These are phyloP conservation scores for Micronycteris hirsuta DNA, from an alignment of 2,113 vertebrate species.

Conservation along the genomic window DNA sequence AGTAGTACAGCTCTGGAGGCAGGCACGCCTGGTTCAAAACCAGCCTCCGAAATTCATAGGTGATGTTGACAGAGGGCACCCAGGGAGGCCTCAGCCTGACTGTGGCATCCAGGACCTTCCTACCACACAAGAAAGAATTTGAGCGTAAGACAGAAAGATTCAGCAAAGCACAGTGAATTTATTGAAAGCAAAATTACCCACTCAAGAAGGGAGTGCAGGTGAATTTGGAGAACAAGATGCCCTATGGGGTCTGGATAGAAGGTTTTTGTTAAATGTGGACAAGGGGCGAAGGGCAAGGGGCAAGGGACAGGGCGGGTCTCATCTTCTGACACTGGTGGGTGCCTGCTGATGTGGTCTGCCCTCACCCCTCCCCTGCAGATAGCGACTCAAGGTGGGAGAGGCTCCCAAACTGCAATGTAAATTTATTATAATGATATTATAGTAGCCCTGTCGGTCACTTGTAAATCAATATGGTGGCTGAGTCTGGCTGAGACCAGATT, in stretches of 20 bases:
- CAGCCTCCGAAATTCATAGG: neutral
- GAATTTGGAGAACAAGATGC: neutral
- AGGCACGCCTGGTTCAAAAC: neutral
- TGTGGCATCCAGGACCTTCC: neutral
- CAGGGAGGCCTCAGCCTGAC: neutral
- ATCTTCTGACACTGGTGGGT: neutral
- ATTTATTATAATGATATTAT: neutral
- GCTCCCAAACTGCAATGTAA: neutral
- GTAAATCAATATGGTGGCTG: neutral
- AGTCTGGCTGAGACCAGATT: neutral
- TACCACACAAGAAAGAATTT: neutral
- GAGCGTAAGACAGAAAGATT: neutral
- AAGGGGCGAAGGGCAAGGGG: neutral
- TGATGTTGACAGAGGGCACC: neutral
- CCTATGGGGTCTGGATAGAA: neutral
- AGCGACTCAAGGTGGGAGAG: neutral
- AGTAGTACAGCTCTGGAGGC: too few species aligned
- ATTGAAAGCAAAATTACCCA: neutral
- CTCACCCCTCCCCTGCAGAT: neutral
- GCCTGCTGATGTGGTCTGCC: neutral
- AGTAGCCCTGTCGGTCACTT: neutral
- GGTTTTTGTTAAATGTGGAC: neutral
- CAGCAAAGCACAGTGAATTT: neutral
- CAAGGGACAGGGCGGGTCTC: too few species aligned
- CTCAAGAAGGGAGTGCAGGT: neutral